A percentile compares a stretch with the other conserved stretches of the same genome.
These are phyloP conservation scores for Myripristis jacobus DNA, from an alignment of 2,797 vertebrate genomes.

Conservation along the genomic window DNA sequence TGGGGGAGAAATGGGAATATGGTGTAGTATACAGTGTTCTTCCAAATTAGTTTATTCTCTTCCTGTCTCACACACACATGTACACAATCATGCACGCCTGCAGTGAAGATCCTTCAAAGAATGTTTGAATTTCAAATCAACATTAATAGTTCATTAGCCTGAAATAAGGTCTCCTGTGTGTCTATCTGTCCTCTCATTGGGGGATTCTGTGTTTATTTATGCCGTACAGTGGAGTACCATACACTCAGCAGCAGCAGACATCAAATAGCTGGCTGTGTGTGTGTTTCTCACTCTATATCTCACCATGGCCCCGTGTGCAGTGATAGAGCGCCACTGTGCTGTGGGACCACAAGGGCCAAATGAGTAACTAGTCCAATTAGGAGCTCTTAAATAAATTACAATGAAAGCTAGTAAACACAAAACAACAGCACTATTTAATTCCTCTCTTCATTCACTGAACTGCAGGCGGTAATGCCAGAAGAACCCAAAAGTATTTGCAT, in stretches of 20 bases:
- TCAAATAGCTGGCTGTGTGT: slow-evolving; percentile 81
- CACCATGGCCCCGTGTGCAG: slow-evolving; percentile 72
- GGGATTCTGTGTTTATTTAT: slow-evolving; percentile 79
- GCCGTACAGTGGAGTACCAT: slow-evolving; percentile 58
- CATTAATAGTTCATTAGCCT: slow-evolving; percentile 82
- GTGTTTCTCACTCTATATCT: slow-evolving; percentile 69
- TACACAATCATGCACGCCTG: slow-evolving; percentile 36
- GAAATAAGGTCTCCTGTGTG: slow-evolving; percentile 75
- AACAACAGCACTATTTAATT: slow-evolving; percentile 69
- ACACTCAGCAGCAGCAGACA: slow-evolving; percentile 69
- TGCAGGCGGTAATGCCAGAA: slow-evolving; percentile 45
- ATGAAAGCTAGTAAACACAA: slow-evolving; percentile 75
- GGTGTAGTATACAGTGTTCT: slow-evolving; percentile 45
- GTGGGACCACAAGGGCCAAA: slow-evolving; percentile 77
- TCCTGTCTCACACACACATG: slow-evolving; percentile 8
- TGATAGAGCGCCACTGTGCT: slow-evolving; percentile 71
- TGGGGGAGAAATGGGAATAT: slow-evolving; percentile 42
- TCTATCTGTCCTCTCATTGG: slow-evolving; percentile 67
- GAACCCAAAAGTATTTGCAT: slow-evolving; percentile 16
- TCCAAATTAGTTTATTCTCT: slow-evolving; percentile 53
- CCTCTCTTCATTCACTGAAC: slow-evolving; percentile 68
- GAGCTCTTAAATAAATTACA: slow-evolving; percentile 82
- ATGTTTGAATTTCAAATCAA: slow-evolving; percentile 75
- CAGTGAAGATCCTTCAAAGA: slow-evolving; percentile 55
- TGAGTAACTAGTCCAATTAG: slow-evolving; percentile 83